Percentiles rank a stretch among this genome's conserved stretches.
Conservation (phyloP, 2,797 vertebrate genomes). For the Perodicticus potto region DNA sequence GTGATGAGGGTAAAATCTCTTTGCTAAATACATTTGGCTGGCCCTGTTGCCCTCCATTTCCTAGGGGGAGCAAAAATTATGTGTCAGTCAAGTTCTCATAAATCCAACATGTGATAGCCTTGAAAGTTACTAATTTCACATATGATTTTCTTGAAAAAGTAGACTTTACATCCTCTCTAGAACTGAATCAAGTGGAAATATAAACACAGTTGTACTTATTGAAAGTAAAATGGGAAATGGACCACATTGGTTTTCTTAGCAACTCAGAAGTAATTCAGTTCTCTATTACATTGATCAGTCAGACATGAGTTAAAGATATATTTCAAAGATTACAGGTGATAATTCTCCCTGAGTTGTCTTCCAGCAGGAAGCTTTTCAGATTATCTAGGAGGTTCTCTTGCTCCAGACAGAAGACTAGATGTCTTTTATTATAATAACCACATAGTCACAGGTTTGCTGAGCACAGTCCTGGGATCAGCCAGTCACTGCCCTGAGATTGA, state of each 20-base stretch:
- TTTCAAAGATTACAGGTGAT: not conserved
- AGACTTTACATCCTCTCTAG: not conserved
- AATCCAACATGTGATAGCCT: not conserved
- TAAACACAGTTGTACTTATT: not conserved
- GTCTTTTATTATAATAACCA: not conserved
- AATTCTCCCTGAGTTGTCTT: not conserved
- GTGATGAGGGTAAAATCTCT: not conserved
- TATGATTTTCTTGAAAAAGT: not conserved
- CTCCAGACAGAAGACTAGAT: not conserved
- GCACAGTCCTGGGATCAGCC: rapidly evolving
- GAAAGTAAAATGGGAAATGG: conserved; percentile 11
- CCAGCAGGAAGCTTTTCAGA: not conserved
- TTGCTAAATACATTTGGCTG: not conserved
- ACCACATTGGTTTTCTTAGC: not conserved
- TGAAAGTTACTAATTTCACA: not conserved
- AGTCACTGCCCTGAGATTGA: not conserved
- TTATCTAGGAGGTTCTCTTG: not conserved
- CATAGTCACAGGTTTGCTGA: not conserved
- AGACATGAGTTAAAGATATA: not conserved
- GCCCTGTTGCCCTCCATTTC: not conserved
- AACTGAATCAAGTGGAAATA: not conserved
- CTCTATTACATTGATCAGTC: not conserved
- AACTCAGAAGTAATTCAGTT: not conserved
- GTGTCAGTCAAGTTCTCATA: not conserved
- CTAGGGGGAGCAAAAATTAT: not conserved